Conservation (phyloP, 53 echinoderm and acorn worm species). For the Mesocentrotus franciscanus region DNA sequence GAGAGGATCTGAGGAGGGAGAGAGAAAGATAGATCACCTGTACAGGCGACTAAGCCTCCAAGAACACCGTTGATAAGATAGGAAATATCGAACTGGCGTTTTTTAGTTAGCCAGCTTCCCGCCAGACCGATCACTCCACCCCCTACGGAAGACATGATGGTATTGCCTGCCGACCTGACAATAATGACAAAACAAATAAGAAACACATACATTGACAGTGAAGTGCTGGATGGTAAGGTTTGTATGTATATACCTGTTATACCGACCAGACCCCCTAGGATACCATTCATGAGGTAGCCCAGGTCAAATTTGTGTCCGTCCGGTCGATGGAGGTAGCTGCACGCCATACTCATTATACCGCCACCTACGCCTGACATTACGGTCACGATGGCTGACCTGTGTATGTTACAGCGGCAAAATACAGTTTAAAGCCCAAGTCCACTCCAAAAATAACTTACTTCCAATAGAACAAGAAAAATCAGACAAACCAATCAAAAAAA, state of each 20-base stretch:
- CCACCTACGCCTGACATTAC: constrained; percentile 82
- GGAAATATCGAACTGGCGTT: constrained; percentile 83
- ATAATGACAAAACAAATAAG: constrained; percentile 26
- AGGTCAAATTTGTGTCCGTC: constrained; percentile 90
- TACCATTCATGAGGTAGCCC: constrained; percentile 87
- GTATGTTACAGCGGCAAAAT: not conserved
- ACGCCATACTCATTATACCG: constrained; percentile 70
- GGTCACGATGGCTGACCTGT: constrained; percentile 80
- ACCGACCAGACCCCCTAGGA: constrained; percentile 86
- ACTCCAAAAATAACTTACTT: no score
- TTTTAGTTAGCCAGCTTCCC: constrained; percentile 81
- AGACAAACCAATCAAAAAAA: no score
- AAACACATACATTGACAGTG: not conserved
- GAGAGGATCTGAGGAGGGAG: not conserved
- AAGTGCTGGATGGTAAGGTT: not conserved
- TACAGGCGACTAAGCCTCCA: constrained; percentile 89
- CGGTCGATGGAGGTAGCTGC: constrained; percentile 74
- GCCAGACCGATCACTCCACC: constrained; percentile 76
- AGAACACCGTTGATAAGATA: constrained; percentile 93
- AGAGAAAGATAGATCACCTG: constrained; percentile 73
- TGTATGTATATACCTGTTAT: constrained; percentile 80
- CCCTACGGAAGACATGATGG: constrained; percentile 82
- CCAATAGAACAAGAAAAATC: no score
- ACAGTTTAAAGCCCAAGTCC: no score
- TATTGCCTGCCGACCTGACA: constrained; percentile 76